Percentiles rank a stretch among this genome's conserved stretches.
Conservation (phyloP, 2,888 invertebrate species). For the Platycnemis pennipes region DNA sequence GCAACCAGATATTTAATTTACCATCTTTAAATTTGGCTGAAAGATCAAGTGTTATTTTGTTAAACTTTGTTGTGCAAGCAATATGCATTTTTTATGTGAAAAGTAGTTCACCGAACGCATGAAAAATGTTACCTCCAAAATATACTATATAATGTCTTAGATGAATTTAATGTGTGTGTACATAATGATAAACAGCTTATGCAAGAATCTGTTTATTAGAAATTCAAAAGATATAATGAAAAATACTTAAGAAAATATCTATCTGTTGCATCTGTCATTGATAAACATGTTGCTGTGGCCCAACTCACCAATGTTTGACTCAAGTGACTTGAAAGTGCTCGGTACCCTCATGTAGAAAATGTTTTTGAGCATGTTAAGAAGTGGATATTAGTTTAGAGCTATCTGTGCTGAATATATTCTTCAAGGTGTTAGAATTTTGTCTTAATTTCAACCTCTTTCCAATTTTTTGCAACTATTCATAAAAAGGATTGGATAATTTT, state of each 20-base stretch:
- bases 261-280: slow-evolving; percentile 56
- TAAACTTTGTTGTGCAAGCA: slow-evolving; percentile 33
- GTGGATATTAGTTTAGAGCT: slow-evolving; percentile 58
- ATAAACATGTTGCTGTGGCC: slow-evolving; percentile 65
- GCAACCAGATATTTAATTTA: slow-evolving; percentile 38
- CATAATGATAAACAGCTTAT: slow-evolving; percentile 65
- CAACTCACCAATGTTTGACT: slow-evolving; percentile 67
- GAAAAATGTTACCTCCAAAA: slow-evolving; percentile 46
- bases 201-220: slow-evolving; percentile 59
- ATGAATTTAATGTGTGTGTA: slow-evolving; percentile 64
- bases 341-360: slow-evolving; percentile 61
- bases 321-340: slow-evolving; percentile 63
- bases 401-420: slow-evolving; percentile 65
- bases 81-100: slow-evolving; percentile 49
- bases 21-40: slow-evolving; percentile 27
- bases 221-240: slow-evolving; percentile 56
- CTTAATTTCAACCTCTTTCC: slow-evolving; percentile 53
- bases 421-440: slow-evolving; percentile 47
- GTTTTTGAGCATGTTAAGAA: slow-evolving; percentile 57
- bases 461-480: slow-evolving; percentile 31
- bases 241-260: slow-evolving; percentile 29
- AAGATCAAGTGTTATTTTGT: background rate
- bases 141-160: slow-evolving; percentile 54
- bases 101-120: slow-evolving; percentile 49
- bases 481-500: slow-evolving; percentile 27